Base-by-base conservation (phyloP, 2,888 invertebrate genomes). In the Eristalis tenax region DNA sequence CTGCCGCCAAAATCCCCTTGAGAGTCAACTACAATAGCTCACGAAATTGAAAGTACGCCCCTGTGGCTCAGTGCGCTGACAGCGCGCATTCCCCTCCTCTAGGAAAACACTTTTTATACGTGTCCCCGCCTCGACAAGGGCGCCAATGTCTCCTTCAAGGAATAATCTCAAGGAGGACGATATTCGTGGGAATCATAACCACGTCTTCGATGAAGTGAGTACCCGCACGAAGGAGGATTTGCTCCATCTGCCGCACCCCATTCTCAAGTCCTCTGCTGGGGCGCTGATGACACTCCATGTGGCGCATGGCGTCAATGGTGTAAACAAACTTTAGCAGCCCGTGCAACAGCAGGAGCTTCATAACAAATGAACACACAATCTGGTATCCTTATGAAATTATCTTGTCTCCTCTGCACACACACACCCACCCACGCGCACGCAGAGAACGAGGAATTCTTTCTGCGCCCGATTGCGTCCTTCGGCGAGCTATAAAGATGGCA, bases 171-270 rank as follows among this genome's bases (percentile, higher is more conserved):
- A 74, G 18, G 50, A 80, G 69, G 68, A 81, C 75, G 74, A 75
- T 81, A 75, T 81, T 69, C 81, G 81, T 81, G 74, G 81, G 81
- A 81, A 75, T 59, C 74, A 75, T 74, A 81, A 69, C 74, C 81
- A 75, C 70, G 35, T 38, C 68, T 68, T 50, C 63, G 74, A 38
- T 59, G 38, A 38, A 56, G 40, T 43, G 22, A 23, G 56, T 68
- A 68, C 35, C 22, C 35, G 18, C 35, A 57, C 22, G 10, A 28
- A 63, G 28, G 63, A 28, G 23, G 2, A 43, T n/a, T n/a, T 43
- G 32, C 32, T 5, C 43, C n/a, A n/a, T n/a, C 26, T 43, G 1
- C 38, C 38, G 38, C 50, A 40, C 18, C 22, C 35, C 70, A 50
- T 18, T 50, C 18, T 4, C 43, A 18, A 8, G 69, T n/a, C 10